Evolutionary conservation across 2,113 vertebrate genomes (phyloP), one percentile per base, ranked within the genome.

Genomic region (Pelvicachromis taeniatus): DNA sequence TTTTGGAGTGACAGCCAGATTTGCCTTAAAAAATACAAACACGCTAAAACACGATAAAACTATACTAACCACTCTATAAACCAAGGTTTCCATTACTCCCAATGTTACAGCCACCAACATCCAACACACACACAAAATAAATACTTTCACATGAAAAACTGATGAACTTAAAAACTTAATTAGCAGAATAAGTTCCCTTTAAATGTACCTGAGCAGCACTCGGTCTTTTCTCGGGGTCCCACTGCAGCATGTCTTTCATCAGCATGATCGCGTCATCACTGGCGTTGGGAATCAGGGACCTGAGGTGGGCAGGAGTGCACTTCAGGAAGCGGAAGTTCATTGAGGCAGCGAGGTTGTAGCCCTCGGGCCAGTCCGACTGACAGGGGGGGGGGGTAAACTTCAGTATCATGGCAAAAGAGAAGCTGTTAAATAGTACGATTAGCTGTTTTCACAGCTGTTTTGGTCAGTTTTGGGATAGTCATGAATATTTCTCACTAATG

Each of bases 261-360:
- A 99, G 96, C 5, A 96, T 86, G 90, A 98, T 89, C 6, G 97
- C 98, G 80, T 97, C 97, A 4, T 87, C 95, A 87, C 98, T 99
- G 94, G 97, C 97, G 55, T 99, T 99, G 82, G 97, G 97, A 83
- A 99, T 98, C 42, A 99, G 97, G 35, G 97, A 96, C 94, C 97
- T 98, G 68, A 99, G 93, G 91, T 97, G 97, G 89, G 97, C 96
- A 14, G 97, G 96, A 54, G 97, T 92, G 73, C 97, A 98, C 5
- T 98, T 97, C 8, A 97, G 98, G 91, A 99, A 99, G 73, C 96
- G 97, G 94, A 99, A 99, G 85, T 97, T 98, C 97, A 98, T 98
- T 2, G 96, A 95, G 55, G 96, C 91, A 19, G 97, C 97, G 54
- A 99, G 96, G 80, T 97, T 97, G 92, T 96, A 96, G 38, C 98